Conservation (phyloP, 2,888 invertebrate species). For the Hoplodrina ambigua region DNA sequence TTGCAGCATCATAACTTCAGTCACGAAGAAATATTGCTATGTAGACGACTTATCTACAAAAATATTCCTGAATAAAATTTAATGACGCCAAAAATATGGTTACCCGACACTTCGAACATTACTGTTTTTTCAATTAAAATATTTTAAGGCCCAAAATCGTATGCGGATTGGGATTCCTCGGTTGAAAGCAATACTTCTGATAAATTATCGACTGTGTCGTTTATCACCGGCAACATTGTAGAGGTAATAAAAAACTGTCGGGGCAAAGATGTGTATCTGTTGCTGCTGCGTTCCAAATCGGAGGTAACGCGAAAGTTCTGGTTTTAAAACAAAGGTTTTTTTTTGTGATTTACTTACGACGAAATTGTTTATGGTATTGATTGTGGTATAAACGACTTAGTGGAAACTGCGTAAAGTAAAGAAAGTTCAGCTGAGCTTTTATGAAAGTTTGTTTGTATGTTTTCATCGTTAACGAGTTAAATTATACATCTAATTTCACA, state of each 20-base stretch:
- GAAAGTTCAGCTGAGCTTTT: not conserved
- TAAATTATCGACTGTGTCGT: conserved; percentile 64
- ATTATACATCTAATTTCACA: too few relatives aligned
- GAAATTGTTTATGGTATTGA: conserved; percentile 22
- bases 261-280: conserved; percentile 60
- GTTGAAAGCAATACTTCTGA: conserved; percentile 66
- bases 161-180: conserved; percentile 53
- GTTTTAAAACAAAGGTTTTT: conserved; percentile 35
- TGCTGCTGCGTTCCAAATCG: conserved; percentile 37
- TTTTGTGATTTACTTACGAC: conserved; percentile 30
- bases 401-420: conserved; percentile 5
- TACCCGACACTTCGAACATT: conserved; percentile 37
- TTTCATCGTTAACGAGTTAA: too few relatives aligned
- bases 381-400: not conserved
- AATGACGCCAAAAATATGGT: conserved; percentile 23
- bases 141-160: conserved; percentile 49
- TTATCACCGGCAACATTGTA: conserved; percentile 64
- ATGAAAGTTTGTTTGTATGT: not conserved
- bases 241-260: conserved; percentile 60
- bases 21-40: not conserved
- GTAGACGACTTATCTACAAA: conserved; percentile 24
- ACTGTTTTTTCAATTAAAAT: conserved; percentile 59
- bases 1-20: not conserved
- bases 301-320: conserved; percentile 46
- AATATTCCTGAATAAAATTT: conserved; percentile 15